Conservation (phyloP, 2,113 vertebrate genomes). For the Myrmecophaga tridactyla region DNA sequence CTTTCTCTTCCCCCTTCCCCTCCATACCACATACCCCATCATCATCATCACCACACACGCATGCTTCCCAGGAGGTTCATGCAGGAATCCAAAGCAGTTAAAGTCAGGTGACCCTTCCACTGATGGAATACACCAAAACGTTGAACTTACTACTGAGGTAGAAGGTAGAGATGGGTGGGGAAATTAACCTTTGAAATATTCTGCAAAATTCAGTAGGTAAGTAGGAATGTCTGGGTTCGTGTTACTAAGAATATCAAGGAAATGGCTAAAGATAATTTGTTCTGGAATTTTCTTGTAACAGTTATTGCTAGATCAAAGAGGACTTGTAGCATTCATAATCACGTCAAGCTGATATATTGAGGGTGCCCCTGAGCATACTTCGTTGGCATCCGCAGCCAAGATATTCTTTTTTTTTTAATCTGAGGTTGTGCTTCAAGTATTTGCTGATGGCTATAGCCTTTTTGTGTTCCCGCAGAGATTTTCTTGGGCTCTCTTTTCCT, state of each 20-base stretch:
- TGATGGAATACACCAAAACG: background rate
- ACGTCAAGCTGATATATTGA: background rate
- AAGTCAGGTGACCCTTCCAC: background rate
- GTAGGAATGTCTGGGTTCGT: background rate
- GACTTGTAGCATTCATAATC: background rate
- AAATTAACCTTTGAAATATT: constrained; percentile 6
- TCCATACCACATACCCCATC: background rate
- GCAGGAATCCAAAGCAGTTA: background rate
- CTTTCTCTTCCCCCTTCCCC: background rate
- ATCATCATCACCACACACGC: background rate
- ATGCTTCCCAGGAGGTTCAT: background rate
- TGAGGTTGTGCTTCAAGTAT: background rate
- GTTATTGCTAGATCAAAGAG: background rate
- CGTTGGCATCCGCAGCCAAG: background rate
- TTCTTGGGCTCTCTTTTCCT: background rate
- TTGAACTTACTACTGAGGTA: background rate
- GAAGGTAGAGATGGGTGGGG: background rate
- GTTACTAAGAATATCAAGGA: background rate
- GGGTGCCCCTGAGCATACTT: background rate
- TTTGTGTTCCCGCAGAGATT: background rate
- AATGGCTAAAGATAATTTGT: background rate
- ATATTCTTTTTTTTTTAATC: background rate
- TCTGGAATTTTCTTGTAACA: background rate
- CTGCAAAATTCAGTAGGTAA: background rate
- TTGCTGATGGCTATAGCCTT: background rate